Evolutionary conservation across 2,888 invertebrate genomes (phyloP), one percentile per base, ranked within the genome.

Genomic region (Cheilosia grossa): DNA sequence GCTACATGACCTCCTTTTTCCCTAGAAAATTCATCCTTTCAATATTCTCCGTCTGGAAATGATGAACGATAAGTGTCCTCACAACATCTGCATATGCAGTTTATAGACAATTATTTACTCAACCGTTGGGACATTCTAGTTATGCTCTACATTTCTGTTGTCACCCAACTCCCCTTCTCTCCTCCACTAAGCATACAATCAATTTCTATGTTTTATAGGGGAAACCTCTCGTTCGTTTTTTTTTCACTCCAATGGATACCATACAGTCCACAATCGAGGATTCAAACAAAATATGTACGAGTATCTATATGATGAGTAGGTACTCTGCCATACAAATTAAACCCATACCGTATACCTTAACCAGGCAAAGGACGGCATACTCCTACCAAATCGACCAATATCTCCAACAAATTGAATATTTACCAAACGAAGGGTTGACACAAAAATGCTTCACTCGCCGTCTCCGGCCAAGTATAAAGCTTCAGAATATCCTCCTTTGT

Each of bases 341-440:
- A 67, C 40, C 19, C 33, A 70, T 56, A 70, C 49, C 27, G 13
- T 56, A 27, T 13, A 56, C 10, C 33, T 49, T 51, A 21, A 58
- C 42, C 59, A 49, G 69, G 0, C 21, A 17, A 61, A 70, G 53
- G 53, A 61, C 49, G 53, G 54, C 49, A n/a, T n/a, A 49, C 53
- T 66, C 66, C 80, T 61, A 13, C 51, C 61, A 61, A 77, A 63
- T 69, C 67, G 74, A 75, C 47, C 61, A 53, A 64, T 74, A 74
- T 64, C 37, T 37, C 69, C 69, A 70, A 67, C 69, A 79, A 83
- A 80, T 83, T 83, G 82, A 83, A 83, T 83, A 79, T 79, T 83
- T 79, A 74, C 83, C 67, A 53, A 53, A 13, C 15, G 66, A 70
- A 78, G 69, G 66, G 73, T 73, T 82, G 69, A 63, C 56, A 66